These are phyloP conservation scores for Macrophya annulata DNA, from an alignment of 2,888 invertebrate species.

Conservation along the genomic window DNA sequence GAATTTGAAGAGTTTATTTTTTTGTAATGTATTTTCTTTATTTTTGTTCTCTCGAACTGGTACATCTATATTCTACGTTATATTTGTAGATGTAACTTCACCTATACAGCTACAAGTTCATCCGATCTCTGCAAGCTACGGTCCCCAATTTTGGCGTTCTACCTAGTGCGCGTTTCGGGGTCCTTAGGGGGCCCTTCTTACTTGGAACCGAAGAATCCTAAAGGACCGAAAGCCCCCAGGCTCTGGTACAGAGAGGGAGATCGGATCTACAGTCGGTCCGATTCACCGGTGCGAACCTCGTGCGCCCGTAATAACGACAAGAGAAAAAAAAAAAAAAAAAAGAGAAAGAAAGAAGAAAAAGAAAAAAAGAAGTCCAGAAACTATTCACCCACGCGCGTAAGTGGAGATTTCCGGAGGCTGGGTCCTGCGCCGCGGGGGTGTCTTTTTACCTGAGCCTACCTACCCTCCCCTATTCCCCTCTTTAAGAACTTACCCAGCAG, in stretches of 20 bases:
- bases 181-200: conserved; percentile 18
- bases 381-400: conserved; percentile 76
- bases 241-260: conserved; percentile 34
- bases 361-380: conserved; percentile 61
- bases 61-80: not conserved
- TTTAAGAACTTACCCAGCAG: conserved; percentile 62
- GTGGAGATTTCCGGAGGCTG: conserved; percentile 78
- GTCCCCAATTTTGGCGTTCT: conserved; percentile 2
- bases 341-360: conserved; percentile 55
- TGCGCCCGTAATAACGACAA: conserved; percentile 66
- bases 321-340: conserved; percentile 21
- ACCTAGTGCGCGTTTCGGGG: not conserved
- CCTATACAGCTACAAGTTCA: conserved; percentile 27
- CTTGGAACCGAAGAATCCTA: conserved; percentile 36
- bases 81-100: not conserved
- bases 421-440: conserved; percentile 74
- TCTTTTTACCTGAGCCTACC: conserved; percentile 71
- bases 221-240: conserved; percentile 28
- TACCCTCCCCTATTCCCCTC: conserved; percentile 56
- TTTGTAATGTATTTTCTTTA: not conserved
- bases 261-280: conserved; percentile 64
- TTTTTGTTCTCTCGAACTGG: too few relatives aligned
- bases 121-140: not conserved
- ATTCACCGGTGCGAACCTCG: conserved; percentile 70
- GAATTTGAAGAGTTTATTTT: conserved; percentile 1